Evolutionary conservation across 2,797 vertebrate species (phyloP), one percentile per base, ranked within the genome.

Genomic region (Podarcis lilfordi): DNA sequence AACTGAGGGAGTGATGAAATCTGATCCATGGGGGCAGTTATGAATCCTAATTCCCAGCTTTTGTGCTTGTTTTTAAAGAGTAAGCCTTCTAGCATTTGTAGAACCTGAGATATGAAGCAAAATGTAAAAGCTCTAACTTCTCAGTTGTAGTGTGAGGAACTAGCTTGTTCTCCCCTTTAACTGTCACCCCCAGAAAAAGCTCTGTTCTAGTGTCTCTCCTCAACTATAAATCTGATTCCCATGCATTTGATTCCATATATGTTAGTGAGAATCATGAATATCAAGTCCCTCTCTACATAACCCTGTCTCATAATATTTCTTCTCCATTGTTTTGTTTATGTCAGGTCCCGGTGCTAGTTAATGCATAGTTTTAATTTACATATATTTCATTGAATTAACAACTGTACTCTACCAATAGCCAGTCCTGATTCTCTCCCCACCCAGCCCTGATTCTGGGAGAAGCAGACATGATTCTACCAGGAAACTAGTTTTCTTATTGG

Each of bases 401-500:
- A 81, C 3, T 55, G 27, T 37, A 76, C 66, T 81, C 29, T 32
- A 43, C 8, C 78, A 50, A n/a, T 25, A 25, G 17, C 37, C 15
- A 84, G 4, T 5, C 25, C 40, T 66, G 2, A 2, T 37, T 37
- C 43, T 21, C 10, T 45, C 29, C 29, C 35, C 3, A n/a, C n/a
- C 40, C 21, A 64, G 29, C 17, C 25, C n/a, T 68, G 32, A 50
- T 68, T 81, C 71, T 68, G 71, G 27, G 55, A 89, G 71, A 76
- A 55, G 45, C n/a, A 32, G 76, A 32, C 29, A 75, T 23, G 27
- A 87, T 74, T 87, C 68, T 50, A 74, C 5, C 32, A 72, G 29
- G 35, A 40, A 87, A 87, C 8, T 78, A 77, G 66, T 77, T 55
- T 88, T 78, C 61, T 55, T 55, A 37, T 27, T 40, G 71, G 80